Conservation (phyloP, 2,797 vertebrate species). For the Hylomyscus alleni region DNA sequence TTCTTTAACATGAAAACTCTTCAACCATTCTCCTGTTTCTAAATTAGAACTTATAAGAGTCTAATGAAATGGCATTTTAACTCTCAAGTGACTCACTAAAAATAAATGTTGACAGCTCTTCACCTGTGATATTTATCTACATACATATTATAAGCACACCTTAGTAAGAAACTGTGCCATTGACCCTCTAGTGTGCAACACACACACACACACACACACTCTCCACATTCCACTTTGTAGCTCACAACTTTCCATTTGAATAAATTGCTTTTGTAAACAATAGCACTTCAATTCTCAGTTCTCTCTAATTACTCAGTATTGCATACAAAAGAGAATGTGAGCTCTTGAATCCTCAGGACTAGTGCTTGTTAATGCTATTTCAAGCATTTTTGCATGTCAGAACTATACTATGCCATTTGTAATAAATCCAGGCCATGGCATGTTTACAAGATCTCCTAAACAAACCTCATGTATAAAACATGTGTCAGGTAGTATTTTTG, state of each 20-base stretch:
- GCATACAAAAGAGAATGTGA: background rate
- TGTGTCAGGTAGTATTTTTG: slow-evolving; percentile 33
- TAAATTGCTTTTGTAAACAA: slow-evolving; percentile 15
- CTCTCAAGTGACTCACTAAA: background rate
- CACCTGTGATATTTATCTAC: background rate
- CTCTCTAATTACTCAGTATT: background rate
- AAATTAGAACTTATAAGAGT: background rate
- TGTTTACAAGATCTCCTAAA: slow-evolving; percentile 45
- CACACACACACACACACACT: background rate
- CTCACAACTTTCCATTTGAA: background rate
- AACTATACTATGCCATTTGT: background rate
- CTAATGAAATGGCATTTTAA: background rate
- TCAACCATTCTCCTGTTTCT: background rate
- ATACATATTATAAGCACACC: background rate
- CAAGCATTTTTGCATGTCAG: slow-evolving; percentile 48
- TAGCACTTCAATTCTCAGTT: slow-evolving; percentile 23
- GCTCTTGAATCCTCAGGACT: background rate
- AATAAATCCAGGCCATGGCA: slow-evolving; percentile 15
- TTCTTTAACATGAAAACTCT: background rate
- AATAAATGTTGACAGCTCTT: slow-evolving; percentile 7
- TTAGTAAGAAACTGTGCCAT: background rate
- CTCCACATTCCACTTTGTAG: background rate
- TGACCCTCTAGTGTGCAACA: background rate
- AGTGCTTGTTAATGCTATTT: background rate
- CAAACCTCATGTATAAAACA: slow-evolving; percentile 48